phyloP scores from a whole-genome alignment of 2,888 invertebrate genomes.

The Eupithecia exiguata region DNA sequence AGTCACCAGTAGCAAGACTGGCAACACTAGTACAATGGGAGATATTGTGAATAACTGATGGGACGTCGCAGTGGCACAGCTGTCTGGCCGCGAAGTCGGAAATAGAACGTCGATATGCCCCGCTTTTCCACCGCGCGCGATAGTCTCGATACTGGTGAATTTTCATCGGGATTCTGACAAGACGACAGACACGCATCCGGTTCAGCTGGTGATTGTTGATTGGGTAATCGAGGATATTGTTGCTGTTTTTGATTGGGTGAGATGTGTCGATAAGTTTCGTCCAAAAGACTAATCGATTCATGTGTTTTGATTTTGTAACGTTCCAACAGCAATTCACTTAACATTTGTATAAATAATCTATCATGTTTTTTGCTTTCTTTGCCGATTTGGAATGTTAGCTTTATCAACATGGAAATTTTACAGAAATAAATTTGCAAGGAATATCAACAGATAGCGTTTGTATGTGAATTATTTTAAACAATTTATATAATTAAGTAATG shows the following conservation, averaged over 20 bases:
- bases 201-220: constrained; percentile 12
- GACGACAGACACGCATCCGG: constrained; percentile 5
- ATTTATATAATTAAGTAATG: background rate
- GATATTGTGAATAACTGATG: constrained; percentile 64
- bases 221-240: background rate
- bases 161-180: constrained; percentile 34
- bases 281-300: background rate
- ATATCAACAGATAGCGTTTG: background rate
- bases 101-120: constrained; percentile 65
- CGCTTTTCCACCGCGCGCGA: constrained; percentile 30
- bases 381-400: background rate
- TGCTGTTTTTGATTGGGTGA: background rate
- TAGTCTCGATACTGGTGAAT: constrained; percentile 37
- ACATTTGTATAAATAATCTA: background rate
- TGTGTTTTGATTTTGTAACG: background rate
- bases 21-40: constrained; percentile 50
- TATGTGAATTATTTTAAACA: background rate
- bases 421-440: background rate
- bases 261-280: background rate
- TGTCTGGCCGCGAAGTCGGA: constrained; percentile 58
- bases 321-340: background rate
- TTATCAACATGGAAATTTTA: background rate
- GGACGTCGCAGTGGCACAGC: constrained; percentile 58
- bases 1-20: constrained; percentile 1
- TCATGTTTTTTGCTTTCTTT: background rate